Evolutionary conservation across 2,113 vertebrate species (phyloP).

Genomic region (Dromaius novaehollandiae): DNA sequence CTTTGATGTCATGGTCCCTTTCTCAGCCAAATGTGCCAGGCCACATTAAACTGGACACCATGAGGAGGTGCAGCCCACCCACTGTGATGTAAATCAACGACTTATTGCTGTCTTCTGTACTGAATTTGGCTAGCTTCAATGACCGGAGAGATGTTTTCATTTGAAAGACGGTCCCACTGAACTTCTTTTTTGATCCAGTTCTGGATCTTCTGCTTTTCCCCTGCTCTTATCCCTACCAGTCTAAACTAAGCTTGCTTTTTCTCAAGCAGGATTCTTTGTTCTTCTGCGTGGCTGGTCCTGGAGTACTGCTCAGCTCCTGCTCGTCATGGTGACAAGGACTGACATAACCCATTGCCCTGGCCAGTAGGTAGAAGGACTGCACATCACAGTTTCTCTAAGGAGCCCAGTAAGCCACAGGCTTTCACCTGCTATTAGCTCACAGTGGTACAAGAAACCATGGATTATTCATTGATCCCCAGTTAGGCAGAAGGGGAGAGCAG

Average conservation of each 20-base stretch:
- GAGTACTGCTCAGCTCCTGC: neutral
- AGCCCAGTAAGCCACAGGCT: neutral
- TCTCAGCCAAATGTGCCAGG: neutral
- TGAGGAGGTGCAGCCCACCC: neutral
- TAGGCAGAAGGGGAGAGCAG: fast-evolving
- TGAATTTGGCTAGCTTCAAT: neutral
- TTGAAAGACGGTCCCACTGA: neutral
- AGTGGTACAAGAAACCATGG: neutral
- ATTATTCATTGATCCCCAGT: neutral
- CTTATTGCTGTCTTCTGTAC: neutral
- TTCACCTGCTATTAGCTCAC: neutral
- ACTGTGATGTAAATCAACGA: neutral
- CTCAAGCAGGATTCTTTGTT: neutral
- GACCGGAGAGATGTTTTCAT: neutral
- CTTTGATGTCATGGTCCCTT: neutral
- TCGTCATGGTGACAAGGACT: neutral
- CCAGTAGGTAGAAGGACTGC: neutral
- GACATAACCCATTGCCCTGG: fast-evolving
- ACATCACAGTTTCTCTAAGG: neutral
- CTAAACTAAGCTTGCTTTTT: neutral
- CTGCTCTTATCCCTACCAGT: neutral
- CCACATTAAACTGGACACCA: neutral
- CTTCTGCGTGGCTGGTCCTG: neutral
- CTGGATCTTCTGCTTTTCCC: neutral
- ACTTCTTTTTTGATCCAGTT: neutral